These are phyloP conservation scores for Lycaon pictus DNA, from an alignment of 2,113 vertebrate genomes.

Conservation along the genomic window DNA sequence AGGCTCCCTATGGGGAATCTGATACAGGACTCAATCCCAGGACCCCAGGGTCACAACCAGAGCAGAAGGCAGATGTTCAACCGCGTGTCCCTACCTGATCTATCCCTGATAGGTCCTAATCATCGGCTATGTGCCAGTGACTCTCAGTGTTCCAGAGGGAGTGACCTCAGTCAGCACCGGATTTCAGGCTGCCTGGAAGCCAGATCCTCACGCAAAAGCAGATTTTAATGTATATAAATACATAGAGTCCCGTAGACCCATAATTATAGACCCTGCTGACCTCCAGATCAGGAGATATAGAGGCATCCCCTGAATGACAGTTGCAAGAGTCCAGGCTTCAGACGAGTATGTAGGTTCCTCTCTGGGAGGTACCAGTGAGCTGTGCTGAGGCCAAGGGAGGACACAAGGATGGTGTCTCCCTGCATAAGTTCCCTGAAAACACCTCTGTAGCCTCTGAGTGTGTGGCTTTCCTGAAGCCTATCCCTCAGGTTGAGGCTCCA, in stretches of 20 bases:
- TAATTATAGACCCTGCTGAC: background rate
- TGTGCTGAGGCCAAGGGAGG: background rate
- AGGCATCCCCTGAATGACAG: background rate
- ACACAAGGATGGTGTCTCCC: background rate
- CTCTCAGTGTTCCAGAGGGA: background rate
- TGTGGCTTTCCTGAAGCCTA: background rate
- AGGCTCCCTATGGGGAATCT: too few relatives aligned
- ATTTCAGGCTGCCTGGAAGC: background rate
- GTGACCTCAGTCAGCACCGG: background rate
- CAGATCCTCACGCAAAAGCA: background rate
- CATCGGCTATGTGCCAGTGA: background rate
- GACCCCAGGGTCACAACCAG: too few relatives aligned
- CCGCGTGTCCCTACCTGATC: background rate
- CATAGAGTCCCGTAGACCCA: background rate
- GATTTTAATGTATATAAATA: background rate
- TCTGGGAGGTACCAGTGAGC: background rate
- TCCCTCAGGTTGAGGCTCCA: background rate
- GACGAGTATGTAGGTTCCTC: background rate
- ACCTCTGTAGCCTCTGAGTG: background rate
- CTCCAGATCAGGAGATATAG: background rate
- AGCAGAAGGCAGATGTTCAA: too few relatives aligned
- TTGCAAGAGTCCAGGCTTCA: background rate
- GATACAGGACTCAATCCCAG: too few relatives aligned
- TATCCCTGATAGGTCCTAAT: background rate
- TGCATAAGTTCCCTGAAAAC: background rate